Evolutionary conservation across 2,113 vertebrate genomes (phyloP).

Genomic region (Condylura cristata): DNA sequence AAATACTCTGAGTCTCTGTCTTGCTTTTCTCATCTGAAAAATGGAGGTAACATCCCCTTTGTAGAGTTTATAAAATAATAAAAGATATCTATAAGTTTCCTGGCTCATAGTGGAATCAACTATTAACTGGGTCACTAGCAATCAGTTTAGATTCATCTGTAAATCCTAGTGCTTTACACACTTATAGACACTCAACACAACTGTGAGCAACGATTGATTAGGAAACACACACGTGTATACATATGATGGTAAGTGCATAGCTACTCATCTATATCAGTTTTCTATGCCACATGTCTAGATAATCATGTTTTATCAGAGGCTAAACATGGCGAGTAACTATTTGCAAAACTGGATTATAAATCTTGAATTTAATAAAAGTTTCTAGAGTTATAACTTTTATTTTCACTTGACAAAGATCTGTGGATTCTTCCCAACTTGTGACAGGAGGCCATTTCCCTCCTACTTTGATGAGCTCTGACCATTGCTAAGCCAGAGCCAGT

Average conservation of each 20-base stretch:
- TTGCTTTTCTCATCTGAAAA: constrained; percentile 8
- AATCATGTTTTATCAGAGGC: background rate
- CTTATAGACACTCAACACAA: background rate
- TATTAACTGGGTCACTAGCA: background rate
- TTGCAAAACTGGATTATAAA: constrained; percentile 66
- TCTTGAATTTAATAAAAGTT: constrained; percentile 65
- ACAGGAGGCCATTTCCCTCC: constrained; percentile 38
- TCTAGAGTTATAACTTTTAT: constrained; percentile 45
- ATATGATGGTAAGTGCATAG: background rate
- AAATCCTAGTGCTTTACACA: background rate
- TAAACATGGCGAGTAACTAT: constrained; percentile 23
- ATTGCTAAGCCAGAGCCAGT: constrained; percentile 33
- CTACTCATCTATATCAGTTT: background rate
- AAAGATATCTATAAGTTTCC: background rate
- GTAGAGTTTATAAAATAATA: background rate
- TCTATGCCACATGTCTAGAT: background rate
- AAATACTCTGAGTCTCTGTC: background rate
- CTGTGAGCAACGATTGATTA: background rate
- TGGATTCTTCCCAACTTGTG: constrained; percentile 59
- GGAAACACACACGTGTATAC: background rate
- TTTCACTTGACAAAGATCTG: constrained; percentile 58
- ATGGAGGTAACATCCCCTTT: background rate
- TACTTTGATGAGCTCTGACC: constrained; percentile 40
- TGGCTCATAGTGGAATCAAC: background rate
- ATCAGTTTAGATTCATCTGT: background rate